A percentile compares a stretch with the other conserved stretches of the same genome.
Conservation (phyloP, 2,888 invertebrate genomes). For the Caenorhabditis sp. region DNA sequence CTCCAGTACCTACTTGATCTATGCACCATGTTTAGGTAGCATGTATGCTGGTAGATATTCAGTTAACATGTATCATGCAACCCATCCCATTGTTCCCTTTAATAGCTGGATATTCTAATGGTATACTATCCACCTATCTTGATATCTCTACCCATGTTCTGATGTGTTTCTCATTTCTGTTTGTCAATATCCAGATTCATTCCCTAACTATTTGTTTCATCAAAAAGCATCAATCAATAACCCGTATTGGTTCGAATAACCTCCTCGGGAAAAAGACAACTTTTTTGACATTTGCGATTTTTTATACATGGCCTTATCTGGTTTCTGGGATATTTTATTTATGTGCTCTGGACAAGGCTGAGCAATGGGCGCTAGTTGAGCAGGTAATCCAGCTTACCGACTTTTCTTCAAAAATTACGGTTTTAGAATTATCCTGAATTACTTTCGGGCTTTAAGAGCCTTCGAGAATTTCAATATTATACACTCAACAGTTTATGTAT, state of each 20-base stretch:
- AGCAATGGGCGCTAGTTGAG: background rate
- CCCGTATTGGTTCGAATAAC: background rate
- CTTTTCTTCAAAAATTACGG: too few species aligned
- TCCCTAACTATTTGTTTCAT: conserved; percentile 15
- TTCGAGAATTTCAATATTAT: conserved; percentile 13
- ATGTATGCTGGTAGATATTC: conserved; percentile 9
- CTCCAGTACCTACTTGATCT: background rate
- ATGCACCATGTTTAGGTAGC: conserved; percentile 3
- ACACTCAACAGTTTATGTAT: background rate
- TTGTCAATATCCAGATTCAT: conserved; percentile 9
- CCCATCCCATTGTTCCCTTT: conserved; percentile 15
- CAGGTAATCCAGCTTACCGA: too few species aligned
- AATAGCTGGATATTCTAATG: conserved; percentile 6
- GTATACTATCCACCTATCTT: background rate
- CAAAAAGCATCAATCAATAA: conserved; percentile 13
- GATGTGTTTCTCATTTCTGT: conserved; percentile 8
- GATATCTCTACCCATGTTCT: conserved; percentile 4
- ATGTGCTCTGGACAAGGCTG: background rate
- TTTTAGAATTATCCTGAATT: background rate
- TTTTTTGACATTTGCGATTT: too few species aligned
- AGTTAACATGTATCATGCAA: conserved; percentile 21
- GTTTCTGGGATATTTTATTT: background rate
- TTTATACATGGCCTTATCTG: background rate
- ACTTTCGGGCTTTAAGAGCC: background rate
- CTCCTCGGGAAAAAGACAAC: too few species aligned